Percentiles rank a stretch among this genome's conserved stretches.
These are phyloP conservation scores for Propithecus deckenii DNA, from an alignment of 2,797 vertebrate species.

Conservation along the genomic window DNA sequence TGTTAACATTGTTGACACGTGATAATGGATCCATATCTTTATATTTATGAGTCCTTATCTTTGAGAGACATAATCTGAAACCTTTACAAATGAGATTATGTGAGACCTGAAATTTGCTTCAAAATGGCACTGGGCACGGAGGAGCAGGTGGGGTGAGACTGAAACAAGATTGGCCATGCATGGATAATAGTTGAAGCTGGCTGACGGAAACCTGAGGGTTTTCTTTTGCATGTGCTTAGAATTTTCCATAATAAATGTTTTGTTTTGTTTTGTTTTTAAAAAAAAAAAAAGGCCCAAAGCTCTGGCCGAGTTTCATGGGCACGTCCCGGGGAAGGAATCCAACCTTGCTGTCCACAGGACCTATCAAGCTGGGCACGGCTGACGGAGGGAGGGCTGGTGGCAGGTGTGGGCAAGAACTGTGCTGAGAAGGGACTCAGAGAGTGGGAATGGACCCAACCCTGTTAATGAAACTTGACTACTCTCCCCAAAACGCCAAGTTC, in stretches of 20 bases:
- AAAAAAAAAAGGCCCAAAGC: neutral
- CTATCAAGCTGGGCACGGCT: neutral
- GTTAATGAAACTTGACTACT: neutral
- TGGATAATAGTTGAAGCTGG: neutral
- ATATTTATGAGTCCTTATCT: neutral
- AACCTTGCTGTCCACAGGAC: neutral
- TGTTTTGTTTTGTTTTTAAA: no score
- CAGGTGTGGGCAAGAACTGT: neutral
- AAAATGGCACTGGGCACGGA: neutral
- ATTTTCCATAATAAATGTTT: conserved; percentile 40
- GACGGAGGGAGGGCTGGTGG: neutral
- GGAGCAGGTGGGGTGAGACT: neutral
- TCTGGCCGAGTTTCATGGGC: neutral
- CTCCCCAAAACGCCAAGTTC: neutral
- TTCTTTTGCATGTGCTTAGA: conserved; percentile 30
- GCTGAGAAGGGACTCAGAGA: neutral
- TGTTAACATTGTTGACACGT: neutral
- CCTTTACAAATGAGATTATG: neutral
- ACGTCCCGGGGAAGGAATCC: neutral
- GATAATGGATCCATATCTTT: neutral
- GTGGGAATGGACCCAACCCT: neutral
- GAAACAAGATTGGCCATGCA: neutral
- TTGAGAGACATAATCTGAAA: neutral
- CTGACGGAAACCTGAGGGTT: neutral
- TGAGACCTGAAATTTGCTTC: neutral